These are phyloP conservation scores for Drosophila sp. DNA, from an alignment of 1,140 invertebrate genomes.

Conservation along the genomic window DNA sequence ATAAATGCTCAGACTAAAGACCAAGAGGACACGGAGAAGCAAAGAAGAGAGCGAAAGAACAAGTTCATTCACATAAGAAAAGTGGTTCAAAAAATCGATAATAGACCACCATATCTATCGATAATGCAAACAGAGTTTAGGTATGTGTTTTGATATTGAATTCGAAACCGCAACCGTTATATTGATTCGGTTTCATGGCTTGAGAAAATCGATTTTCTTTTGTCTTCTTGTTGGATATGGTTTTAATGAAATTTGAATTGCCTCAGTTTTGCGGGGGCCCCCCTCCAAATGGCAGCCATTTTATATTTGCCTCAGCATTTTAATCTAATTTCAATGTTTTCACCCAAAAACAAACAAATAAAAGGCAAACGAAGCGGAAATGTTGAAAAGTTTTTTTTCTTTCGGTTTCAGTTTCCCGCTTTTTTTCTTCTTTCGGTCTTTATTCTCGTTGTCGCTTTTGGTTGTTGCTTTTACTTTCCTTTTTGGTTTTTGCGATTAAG, in stretches of 20 bases:
- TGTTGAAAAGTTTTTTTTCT: slow-evolving; percentile 39
- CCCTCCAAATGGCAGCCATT: slow-evolving; percentile 46
- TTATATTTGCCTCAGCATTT: slow-evolving; percentile 58
- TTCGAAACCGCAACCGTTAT: neutral
- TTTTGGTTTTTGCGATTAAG: neutral
- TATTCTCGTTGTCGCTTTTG: neutral
- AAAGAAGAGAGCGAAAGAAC: neutral
- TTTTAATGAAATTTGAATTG: slow-evolving; percentile 55
- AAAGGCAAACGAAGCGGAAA: slow-evolving; percentile 37
- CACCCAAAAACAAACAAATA: slow-evolving; percentile 16
- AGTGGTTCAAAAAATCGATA: too few relatives aligned
- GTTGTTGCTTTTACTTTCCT: neutral
- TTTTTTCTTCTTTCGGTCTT: neutral
- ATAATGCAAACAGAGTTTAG: too few relatives aligned
- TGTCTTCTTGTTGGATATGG: slow-evolving; percentile 35
- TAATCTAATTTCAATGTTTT: slow-evolving; percentile 67
- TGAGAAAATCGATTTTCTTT: slow-evolving; percentile 5
- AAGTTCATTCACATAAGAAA: neutral
- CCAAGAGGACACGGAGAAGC: neutral
- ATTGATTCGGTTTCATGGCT: neutral
- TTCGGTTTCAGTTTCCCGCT: neutral
- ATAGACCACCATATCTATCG: too few relatives aligned
- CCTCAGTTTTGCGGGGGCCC: slow-evolving; percentile 5
- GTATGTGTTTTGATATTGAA: neutral
- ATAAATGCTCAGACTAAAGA: slow-evolving; percentile 48